A percentile compares a stretch with the other conserved stretches of the same genome.
phyloP scores from a whole-genome alignment of 35 echinoderm and acorn worm genomes.

The Holothuria glaberrima region DNA sequence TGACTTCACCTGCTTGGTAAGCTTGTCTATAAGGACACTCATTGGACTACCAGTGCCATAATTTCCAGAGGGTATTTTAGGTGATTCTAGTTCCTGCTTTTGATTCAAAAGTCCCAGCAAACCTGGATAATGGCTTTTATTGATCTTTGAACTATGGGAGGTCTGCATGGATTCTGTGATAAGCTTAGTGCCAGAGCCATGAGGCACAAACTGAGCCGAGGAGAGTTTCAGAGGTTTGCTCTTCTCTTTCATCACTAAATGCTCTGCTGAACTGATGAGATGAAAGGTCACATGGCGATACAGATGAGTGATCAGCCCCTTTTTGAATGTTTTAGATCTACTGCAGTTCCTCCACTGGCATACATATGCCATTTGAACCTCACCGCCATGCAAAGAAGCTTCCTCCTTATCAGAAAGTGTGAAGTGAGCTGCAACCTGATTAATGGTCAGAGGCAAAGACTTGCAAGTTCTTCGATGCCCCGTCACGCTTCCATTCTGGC shows the following conservation, averaged over 20 bases:
- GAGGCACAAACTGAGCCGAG: conserved; percentile 50
- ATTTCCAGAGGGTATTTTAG: neutral
- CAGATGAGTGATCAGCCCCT: conserved; percentile 65
- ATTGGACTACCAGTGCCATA: conserved; percentile 32
- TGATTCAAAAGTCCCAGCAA: conserved; percentile 30
- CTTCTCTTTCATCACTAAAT: conserved; percentile 54
- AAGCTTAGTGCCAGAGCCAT: conserved; percentile 50
- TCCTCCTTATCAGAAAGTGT: conserved; percentile 68
- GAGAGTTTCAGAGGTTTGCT: conserved; percentile 58
- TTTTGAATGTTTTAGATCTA: conserved; percentile 67
- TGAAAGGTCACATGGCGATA: conserved; percentile 66
- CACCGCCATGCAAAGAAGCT: conserved; percentile 66
- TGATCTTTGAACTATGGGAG: conserved; percentile 14
- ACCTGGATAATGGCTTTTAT: conserved; percentile 7
- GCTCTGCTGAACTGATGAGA: conserved; percentile 60
- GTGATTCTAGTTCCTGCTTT: neutral
- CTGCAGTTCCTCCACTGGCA: conserved; percentile 75
- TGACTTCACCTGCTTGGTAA: neutral
- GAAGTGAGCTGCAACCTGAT: conserved; percentile 71
- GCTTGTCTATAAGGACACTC: conserved; percentile 29
- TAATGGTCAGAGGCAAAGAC: conserved; percentile 59
- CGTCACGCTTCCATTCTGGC: conserved; percentile 38
- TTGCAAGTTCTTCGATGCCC: conserved; percentile 58
- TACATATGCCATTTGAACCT: conserved; percentile 67
- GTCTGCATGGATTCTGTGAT: conserved; percentile 49